Conservation (phyloP, 2,888 invertebrate genomes). For the Hyles lineata region DNA sequence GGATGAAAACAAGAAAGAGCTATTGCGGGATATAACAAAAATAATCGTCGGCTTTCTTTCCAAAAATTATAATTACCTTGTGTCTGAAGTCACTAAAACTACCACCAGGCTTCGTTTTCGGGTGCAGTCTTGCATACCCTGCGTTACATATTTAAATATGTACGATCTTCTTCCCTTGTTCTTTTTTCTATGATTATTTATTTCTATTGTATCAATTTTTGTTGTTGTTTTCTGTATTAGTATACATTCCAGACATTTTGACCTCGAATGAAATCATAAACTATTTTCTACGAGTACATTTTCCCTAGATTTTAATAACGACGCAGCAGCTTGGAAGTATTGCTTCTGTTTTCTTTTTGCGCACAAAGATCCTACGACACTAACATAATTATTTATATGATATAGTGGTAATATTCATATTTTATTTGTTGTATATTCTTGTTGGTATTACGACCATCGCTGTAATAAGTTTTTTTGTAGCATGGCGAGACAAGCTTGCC, state of each 20-base stretch:
- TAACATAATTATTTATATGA: not conserved
- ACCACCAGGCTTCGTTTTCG: no score
- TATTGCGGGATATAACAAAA: no score
- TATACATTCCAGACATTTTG: not conserved
- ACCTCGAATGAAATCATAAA: not conserved
- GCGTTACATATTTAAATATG: no score
- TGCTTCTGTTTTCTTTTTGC: not conserved
- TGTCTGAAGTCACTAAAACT: no score
- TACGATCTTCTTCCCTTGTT: no score
- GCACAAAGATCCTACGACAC: not conserved
- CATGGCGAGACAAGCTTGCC: no score
- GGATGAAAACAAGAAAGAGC: no score
- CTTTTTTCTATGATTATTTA: no score
- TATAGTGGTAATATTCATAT: not conserved
- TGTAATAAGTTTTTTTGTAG: no score
- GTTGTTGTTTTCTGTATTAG: not conserved
- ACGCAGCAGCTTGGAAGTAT: not conserved
- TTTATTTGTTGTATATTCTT: not conserved
- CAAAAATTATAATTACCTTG: no score
- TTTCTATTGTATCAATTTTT: not conserved
- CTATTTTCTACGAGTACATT: not conserved
- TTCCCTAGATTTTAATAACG: conserved; percentile 1
- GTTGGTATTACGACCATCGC: not conserved
- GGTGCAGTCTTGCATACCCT: no score
- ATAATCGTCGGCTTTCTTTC: no score